A percentile compares a stretch with the other conserved stretches of the same genome.
phyloP scores from a whole-genome alignment of 1,140 invertebrate genomes.

The Sminthurinus signatus region DNA sequence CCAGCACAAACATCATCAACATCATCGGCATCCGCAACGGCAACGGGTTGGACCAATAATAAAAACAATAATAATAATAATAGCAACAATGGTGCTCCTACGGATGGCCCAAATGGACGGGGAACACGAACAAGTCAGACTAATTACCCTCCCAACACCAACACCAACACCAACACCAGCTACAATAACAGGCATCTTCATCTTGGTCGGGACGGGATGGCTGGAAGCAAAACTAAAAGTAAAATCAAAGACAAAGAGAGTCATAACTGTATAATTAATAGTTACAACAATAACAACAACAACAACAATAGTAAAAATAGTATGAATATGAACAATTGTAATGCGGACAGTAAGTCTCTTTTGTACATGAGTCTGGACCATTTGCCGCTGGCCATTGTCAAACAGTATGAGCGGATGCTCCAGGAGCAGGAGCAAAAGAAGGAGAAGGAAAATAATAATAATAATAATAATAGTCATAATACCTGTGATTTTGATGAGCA shows the following conservation, averaged over 20 bases:
- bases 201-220: too few relatives aligned
- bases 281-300: neutral
- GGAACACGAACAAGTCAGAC: neutral
- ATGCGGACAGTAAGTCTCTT: slow-evolving; percentile 36
- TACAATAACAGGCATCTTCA: neutral
- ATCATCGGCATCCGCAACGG: neutral
- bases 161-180: slow-evolving; percentile 16
- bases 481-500: too few relatives aligned
- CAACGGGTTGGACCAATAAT: slow-evolving; percentile 1
- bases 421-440: slow-evolving; percentile 16
- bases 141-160: neutral
- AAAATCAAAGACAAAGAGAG: neutral
- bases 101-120: too few relatives aligned
- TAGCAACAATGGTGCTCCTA: neutral
- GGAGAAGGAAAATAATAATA: neutral
- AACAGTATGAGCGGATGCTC: slow-evolving; percentile 39
- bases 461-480: neutral
- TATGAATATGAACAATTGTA: neutral
- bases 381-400: slow-evolving; percentile 38
- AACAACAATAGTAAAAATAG: neutral
- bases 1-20: neutral
- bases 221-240: slow-evolving; percentile 7
- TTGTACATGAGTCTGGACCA: slow-evolving; percentile 41
- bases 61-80: too few relatives aligned
- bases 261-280: slow-evolving; percentile 11